Conservation (phyloP, 2,113 vertebrate genomes). For the Anseranas semipalmata region DNA sequence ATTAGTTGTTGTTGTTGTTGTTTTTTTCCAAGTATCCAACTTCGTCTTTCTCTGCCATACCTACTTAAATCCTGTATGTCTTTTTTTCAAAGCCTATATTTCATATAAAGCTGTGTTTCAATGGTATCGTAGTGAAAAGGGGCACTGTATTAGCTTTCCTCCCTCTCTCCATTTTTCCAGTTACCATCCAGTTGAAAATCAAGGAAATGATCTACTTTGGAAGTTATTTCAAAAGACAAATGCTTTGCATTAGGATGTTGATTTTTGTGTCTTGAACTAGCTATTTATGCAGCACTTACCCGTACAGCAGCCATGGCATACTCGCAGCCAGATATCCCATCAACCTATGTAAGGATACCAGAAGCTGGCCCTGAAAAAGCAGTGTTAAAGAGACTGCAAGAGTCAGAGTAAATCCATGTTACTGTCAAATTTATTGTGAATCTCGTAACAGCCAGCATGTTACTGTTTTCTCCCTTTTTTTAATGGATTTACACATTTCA, state of each 20-base stretch:
- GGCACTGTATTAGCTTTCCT: not conserved
- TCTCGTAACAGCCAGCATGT: not conserved
- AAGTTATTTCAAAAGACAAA: not conserved
- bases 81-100: not conserved
- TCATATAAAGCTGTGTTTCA: not conserved
- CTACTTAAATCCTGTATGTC: not conserved
- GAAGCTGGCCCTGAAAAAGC: not conserved
- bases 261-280: not conserved
- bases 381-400: not conserved
- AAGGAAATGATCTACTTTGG: not conserved
- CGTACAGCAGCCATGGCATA: not conserved
- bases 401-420: not conserved
- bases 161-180: not conserved
- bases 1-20: not conserved
- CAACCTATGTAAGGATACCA: accelerated
- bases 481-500: not conserved
- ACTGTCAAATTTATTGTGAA: not conserved
- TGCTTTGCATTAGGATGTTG: not conserved
- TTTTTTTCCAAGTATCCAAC: not conserved
- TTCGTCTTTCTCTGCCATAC: not conserved
- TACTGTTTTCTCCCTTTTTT: not conserved
- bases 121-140: not conserved
- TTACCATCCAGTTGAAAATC: not conserved
- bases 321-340: not conserved
- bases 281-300: not conserved